Base-by-base conservation (phyloP, 2,113 vertebrate species). In the Pseudorectes ferrugineus region DNA sequence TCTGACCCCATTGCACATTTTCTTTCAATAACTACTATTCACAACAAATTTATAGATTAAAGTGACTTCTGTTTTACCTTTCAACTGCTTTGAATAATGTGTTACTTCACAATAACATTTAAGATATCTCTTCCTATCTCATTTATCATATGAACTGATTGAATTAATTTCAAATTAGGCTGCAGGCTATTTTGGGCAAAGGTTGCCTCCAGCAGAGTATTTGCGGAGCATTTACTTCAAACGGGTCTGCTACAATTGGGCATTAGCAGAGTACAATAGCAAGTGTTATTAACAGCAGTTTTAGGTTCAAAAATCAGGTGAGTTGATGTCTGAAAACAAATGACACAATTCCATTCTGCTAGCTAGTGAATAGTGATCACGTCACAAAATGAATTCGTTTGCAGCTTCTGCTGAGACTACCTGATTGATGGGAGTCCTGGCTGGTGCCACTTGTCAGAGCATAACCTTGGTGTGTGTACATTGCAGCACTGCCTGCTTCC, bases 271-370 rank as follows among this genome's bases (percentile, higher is more conserved):
- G 35, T 31, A 63, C 20, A 70, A n/a, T 10, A 85, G 28, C 35
- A 94, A 70, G 33, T 58, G 19, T 26, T 71, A 74, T 67, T 77
- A 85, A 5, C 19, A 51, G 26, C n/a, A 67, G 25, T 11, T 77
- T 89, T 67, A 63, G 36, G 80, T 93, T 96, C 84, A 92, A 92
- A 91, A 84, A 82, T 78, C 58, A 87, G 65, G 45, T 43, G 40
- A 85, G 45, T 33, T 38, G 46, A 65, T 49, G 58, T 46, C 71
- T 75, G 40, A 87, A 89, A 85, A 33, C 61, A 89, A 89, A 95
- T 66, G 45, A 87, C 66, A 72, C 55, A 29, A 61, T 79, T 95
- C 85, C 14, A 58, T 78, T 81, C 61, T 63, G 19, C 45, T 87
- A 35, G 22, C 52, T 79, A 35, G 40, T 0, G 1, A 89, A 65